Evolutionary conservation across 2,888 invertebrate genomes (phyloP).

Genomic region (Parnassius smintheus): DNA sequence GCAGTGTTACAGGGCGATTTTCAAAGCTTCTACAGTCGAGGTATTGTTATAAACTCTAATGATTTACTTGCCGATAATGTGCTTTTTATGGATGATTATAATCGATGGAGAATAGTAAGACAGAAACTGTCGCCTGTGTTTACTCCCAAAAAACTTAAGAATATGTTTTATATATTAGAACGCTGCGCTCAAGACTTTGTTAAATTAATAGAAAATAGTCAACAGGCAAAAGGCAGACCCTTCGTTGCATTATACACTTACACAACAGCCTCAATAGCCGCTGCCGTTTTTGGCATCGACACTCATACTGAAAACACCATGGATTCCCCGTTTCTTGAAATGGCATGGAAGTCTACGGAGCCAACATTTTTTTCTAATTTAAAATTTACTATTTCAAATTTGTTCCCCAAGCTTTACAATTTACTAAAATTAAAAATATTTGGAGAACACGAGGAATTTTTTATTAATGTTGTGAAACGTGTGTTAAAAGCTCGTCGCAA

Average conservation of each 20-base stretch:
- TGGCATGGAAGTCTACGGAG: conserved; percentile 46
- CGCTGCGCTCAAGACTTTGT: conserved; percentile 55
- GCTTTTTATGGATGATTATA: conserved; percentile 51
- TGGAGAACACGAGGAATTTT: too few relatives aligned
- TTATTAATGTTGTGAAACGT: too few relatives aligned
- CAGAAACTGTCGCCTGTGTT: conserved; percentile 64
- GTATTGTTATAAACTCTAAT: conserved; percentile 45
- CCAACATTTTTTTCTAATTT: conserved; percentile 39
- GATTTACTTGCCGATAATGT: conserved; percentile 56
- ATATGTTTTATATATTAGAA: conserved; percentile 62
- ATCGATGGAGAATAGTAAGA: conserved; percentile 59
- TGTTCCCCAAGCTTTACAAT: conserved; percentile 43
- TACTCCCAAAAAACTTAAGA: conserved; percentile 57
- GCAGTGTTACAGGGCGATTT: conserved; percentile 53
- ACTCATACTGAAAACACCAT: conserved; percentile 51
- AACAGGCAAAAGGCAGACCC: conserved; percentile 39
- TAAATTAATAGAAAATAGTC: conserved; percentile 41
- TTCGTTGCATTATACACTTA: conserved; percentile 52
- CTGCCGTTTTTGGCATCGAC: conserved; percentile 68
- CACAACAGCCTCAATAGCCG: conserved; percentile 56
- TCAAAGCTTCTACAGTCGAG: conserved; percentile 54
- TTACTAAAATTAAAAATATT: too few relatives aligned
- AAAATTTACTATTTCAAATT: conserved; percentile 37
- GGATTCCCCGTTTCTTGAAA: conserved; percentile 57
- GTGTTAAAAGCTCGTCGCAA: conserved; percentile 44